Evolutionary conservation across 2,888 invertebrate genomes (phyloP).

Genomic region (Xestia xanthographa): DNA sequence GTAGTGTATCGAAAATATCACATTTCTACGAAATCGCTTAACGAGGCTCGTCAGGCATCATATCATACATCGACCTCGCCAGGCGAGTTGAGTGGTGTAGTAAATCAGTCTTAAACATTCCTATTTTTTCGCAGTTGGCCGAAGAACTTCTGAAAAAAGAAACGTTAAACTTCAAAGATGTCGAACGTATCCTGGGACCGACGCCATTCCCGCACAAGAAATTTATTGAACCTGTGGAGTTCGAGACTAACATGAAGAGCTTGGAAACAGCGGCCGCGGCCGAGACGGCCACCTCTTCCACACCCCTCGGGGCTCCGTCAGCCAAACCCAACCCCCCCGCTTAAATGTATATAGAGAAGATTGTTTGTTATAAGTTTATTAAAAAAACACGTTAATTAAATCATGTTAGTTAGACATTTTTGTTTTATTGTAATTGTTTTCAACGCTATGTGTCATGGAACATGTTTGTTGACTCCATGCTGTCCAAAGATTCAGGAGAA

Average conservation of each 20-base stretch:
- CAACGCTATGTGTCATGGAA: conserved; percentile 96
- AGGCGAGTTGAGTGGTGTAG: background rate
- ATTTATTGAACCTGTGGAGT: conserved; percentile 94
- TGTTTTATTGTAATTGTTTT: conserved; percentile 31
- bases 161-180: conserved; percentile 97
- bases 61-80: background rate
- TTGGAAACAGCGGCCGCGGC: conserved; percentile 77
- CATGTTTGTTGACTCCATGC: conserved; percentile 98
- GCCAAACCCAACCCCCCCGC: conserved; percentile 72
- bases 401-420: conserved; percentile 61
- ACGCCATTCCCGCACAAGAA: conserved; percentile 94
- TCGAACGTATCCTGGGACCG: conserved; percentile 96
- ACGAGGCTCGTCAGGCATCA: background rate
- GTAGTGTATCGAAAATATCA: background rate
- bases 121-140: conserved; percentile 93
- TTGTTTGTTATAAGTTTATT: conserved; percentile 56
- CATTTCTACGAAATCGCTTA: background rate
- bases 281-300: conserved; percentile 28
- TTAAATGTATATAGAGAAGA: conserved; percentile 63
- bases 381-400: conserved; percentile 58
- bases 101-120: background rate
- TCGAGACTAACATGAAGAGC: conserved; percentile 91
- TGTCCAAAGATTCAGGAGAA: conserved; percentile 91
- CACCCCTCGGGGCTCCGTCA: conserved; percentile 76
- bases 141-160: conserved; percentile 96